Evolutionary conservation across 2,113 vertebrate genomes (phyloP).

Genomic region (Alligator sinensis): DNA sequence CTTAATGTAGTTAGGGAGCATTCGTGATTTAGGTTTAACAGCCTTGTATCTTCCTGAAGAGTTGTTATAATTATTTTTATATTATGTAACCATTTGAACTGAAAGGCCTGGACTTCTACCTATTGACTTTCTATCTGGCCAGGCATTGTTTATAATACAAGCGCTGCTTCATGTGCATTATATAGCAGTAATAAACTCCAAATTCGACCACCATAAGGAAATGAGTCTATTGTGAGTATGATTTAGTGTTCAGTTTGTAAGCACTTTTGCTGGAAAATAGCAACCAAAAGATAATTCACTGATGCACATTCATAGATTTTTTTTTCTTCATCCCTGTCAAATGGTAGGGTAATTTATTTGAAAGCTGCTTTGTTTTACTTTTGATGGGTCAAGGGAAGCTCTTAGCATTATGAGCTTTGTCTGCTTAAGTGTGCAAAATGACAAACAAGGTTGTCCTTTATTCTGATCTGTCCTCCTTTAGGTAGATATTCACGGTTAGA

Average conservation of each 20-base stretch:
- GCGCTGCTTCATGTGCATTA: background rate
- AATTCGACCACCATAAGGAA: background rate
- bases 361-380: constrained; percentile 83
- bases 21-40: background rate
- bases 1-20: background rate
- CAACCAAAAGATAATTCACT: constrained; percentile 15
- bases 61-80: background rate
- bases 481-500: constrained; percentile 88
- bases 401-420: constrained; percentile 80
- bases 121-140: background rate
- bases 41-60: background rate
- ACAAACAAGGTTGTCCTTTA: constrained; percentile 82
- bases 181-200: background rate
- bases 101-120: background rate
- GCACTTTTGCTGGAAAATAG: constrained; percentile 18
- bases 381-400: constrained; percentile 75
- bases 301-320: background rate
- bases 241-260: constrained; percentile 13
- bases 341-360: constrained; percentile 68
- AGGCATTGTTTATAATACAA: background rate
- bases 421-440: constrained; percentile 83
- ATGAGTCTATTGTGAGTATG: background rate
- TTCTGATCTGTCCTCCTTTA: constrained; percentile 87
- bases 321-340: background rate
- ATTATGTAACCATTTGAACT: background rate